Conservation (phyloP, 2,113 vertebrate genomes). For the Paedocypris sp. region DNA sequence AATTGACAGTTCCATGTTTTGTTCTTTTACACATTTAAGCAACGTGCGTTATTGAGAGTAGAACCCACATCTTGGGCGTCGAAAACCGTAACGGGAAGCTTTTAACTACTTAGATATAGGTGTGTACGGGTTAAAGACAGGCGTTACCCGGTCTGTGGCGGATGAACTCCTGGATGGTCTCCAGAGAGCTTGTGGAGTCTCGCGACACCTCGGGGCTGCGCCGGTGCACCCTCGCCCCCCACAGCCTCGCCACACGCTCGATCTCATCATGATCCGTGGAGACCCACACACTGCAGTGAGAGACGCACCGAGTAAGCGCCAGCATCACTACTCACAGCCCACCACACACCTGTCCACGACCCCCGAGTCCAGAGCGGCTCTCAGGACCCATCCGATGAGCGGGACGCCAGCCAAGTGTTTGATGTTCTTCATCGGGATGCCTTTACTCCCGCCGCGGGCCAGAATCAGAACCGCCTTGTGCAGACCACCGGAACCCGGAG, state of each 20-base stretch:
- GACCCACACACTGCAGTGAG: constrained; percentile 75
- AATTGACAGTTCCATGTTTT: too few relatives aligned
- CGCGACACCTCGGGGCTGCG: constrained; percentile 76
- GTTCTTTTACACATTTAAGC: too few relatives aligned
- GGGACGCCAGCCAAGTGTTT: constrained; percentile 71
- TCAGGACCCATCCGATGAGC: constrained; percentile 75
- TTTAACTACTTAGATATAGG: too few relatives aligned
- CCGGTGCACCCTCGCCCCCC: constrained; percentile 77
- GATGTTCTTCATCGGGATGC: constrained; percentile 79
- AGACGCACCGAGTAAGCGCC: background rate
- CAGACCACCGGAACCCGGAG: background rate
- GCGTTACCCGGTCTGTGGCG: constrained; percentile 61
- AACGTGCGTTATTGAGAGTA: background rate
- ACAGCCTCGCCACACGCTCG: constrained; percentile 71
- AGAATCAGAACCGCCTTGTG: constrained; percentile 61
- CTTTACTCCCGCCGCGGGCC: constrained; percentile 76
- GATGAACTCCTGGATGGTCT: constrained; percentile 81
- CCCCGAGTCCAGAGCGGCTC: constrained; percentile 63
- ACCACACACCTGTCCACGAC: constrained; percentile 66
- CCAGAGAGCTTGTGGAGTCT: constrained; percentile 78
- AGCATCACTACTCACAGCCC: background rate
- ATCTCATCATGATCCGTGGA: constrained; percentile 90
- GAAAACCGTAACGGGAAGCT: too few relatives aligned
- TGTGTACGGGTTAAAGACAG: too few relatives aligned
- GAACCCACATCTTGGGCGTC: background rate